Evolutionary conservation across 2,888 invertebrate genomes (phyloP), one percentile per base, ranked within the genome.

Genomic region (Hemicrepidius hirtus): DNA sequence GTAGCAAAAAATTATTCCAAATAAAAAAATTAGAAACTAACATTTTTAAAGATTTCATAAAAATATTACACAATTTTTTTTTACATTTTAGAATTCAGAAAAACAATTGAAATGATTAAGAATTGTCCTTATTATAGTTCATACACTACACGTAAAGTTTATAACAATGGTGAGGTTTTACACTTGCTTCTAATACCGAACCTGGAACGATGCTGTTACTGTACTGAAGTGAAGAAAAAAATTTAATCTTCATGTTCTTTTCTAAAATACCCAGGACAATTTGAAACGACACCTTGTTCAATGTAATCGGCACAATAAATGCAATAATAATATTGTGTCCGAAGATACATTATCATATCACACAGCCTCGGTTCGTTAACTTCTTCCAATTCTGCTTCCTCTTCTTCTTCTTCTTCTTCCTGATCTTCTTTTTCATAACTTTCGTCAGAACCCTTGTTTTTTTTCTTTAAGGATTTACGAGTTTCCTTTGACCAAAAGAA

Each of bases 221-320:
- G n/a, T n/a, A n/a, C n/a, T n/a, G n/a, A 37, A 24, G 5, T 24
- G 5, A 2, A 5, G 9, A 6, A 9, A 32, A 9, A 7, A 9
- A 32, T n/a, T n/a, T 32, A 32, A 1, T 83, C 82, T 74, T 85
- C 84, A 83, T 94, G 94, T 75, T 92, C 91, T 79, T 89, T 89
- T 80, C 91, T 88, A 50, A 88, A 89, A 16, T 85, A 85, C 3
- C 94, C 94, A 1, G 94, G 93, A 85, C 94, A 94, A 81, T 89
- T 90, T 10, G 86, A 84, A 53, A 84, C 82, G 73, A 93, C 81
- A 83, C 94, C 94, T 85, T 92, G 91, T 71, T 91, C 88, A 84
- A 90, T 94, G 55, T 89, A 89, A 4, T 91, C 90, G 10, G 92
- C 94, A 87, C 95, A 95, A 93, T 94, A 95, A 62, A 93, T 89